Evolutionary conservation across 2,888 invertebrate genomes (phyloP).

Genomic region (Drosophila borealis): DNA sequence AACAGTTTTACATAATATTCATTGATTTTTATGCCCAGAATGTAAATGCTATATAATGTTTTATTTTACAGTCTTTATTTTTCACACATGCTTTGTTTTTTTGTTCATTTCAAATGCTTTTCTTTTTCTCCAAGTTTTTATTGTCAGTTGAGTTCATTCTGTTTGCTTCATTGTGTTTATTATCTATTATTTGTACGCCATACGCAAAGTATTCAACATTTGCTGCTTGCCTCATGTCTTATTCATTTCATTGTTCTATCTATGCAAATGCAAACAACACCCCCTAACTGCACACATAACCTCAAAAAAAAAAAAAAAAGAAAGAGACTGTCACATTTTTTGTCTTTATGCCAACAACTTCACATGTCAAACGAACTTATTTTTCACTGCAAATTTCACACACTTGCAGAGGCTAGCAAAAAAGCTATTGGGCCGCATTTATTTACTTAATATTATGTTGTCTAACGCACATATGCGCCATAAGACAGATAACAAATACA

Average conservation of each 20-base stretch:
- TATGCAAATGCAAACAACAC: constrained; percentile 20
- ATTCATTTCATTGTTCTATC: constrained; percentile 58
- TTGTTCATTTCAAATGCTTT: constrained; percentile 1
- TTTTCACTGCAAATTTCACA: constrained; percentile 56
- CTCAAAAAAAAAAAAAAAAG: constrained; percentile 17
- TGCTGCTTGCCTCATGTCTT: constrained; percentile 46
- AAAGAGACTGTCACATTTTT: constrained; percentile 1
- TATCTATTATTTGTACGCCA: constrained; percentile 32
- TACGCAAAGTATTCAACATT: constrained; percentile 19
- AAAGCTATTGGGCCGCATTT: constrained; percentile 46
- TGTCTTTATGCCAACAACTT: constrained; percentile 27
- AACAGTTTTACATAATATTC: too few relatives aligned
- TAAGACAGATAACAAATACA: constrained; percentile 57
- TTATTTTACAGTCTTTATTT: background rate
- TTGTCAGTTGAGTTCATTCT: constrained; percentile 19
- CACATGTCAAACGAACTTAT: constrained; percentile 59
- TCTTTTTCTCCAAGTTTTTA: background rate
- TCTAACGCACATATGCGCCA: constrained; percentile 69
- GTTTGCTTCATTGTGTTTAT: constrained; percentile 21
- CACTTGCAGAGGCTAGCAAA: constrained; percentile 2
- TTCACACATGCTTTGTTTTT: background rate
- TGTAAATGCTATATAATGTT: background rate
- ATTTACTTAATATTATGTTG: constrained; percentile 71
- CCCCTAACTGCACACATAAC: background rate
- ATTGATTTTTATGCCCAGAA: too few relatives aligned